Conservation (phyloP, 2,797 vertebrate species). For the Protonibea diacanthus region DNA sequence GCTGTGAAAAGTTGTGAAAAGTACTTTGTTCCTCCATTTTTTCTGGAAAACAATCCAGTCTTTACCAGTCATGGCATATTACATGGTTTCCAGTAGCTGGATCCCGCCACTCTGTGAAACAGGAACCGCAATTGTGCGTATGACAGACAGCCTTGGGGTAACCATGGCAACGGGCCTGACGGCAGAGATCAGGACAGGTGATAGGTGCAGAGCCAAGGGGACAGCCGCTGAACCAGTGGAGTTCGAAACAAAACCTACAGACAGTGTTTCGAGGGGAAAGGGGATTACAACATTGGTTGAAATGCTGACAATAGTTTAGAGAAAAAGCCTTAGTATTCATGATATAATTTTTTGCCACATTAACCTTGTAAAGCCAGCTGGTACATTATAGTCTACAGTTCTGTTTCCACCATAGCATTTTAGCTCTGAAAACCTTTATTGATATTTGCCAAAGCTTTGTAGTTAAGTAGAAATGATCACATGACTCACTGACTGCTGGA, state of each 20-base stretch:
- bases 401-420: not conserved
- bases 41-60: conserved; percentile 3
- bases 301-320: not conserved
- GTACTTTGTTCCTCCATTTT: not conserved
- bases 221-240: conserved; percentile 75
- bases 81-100: conserved; percentile 56
- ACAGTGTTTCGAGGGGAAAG: conserved; percentile 7
- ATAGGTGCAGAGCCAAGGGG: conserved; percentile 68
- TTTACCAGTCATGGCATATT: conserved; percentile 70
- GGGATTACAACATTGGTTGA: conserved; percentile 14
- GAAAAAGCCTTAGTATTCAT: not conserved
- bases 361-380: not conserved
- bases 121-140: conserved; percentile 70
- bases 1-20: not conserved
- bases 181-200: conserved; percentile 72
- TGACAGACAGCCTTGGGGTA: conserved; percentile 65
- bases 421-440: not conserved
- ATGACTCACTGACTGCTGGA: not conserved
- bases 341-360: not conserved
- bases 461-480: not conserved
- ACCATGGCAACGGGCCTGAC: conserved; percentile 55
- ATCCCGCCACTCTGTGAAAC: conserved; percentile 74
- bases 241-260: conserved; percentile 72
- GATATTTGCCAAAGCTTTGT: not conserved
- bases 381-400: not conserved